Evolutionary conservation across 2,113 vertebrate genomes (phyloP), one percentile per base, ranked within the genome.

Genomic region (Illadopsis cleaveri): DNA sequence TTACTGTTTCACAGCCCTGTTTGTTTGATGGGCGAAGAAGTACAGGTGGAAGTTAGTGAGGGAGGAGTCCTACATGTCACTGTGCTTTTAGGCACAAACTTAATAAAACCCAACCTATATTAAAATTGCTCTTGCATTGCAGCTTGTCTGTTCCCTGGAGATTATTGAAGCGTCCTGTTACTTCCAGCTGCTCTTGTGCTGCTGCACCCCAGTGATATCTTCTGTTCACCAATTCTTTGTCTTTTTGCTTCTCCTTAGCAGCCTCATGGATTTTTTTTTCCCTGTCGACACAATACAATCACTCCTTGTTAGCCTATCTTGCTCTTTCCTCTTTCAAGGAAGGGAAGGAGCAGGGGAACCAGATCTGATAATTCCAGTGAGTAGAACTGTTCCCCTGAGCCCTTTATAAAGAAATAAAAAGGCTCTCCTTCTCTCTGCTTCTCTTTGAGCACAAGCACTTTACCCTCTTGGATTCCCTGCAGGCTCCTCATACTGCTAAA

Each of bases 401-500:
- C 90, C 95, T 96, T 95, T 96, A 90, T 96, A 91, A 80, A 94
- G 96, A 91, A 97, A 97, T 97, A 95, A 97, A 97, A 97, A 89
- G 89, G 87, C 93, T 96, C 93, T 97, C 95, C 93, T 96, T 94
- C 85, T 95, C 92, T 94, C 92, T 79, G 96, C 94, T 93, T 91
- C 96, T 94, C 89, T 96, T 97, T 97, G 95, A 96, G 94, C 91
- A 96, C 93, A 89, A 97, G 94, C 94, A 94, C 95, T 97, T 96
- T 95, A 96, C 96, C 96, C 96, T 96, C 95, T 96, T 70, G 65
- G 92, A 97, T 96, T 97, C 97, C 97, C 96, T 94, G 91, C 96
- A 96, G 97, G 97, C 96, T 96, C 92, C 89, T 96, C 97, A 89
- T 56, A 90, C 96, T 96, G 96, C 95, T 97, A 89, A 97, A 97